Base-by-base conservation (phyloP, 2,113 vertebrate genomes). In the Phaetusa simplex region DNA sequence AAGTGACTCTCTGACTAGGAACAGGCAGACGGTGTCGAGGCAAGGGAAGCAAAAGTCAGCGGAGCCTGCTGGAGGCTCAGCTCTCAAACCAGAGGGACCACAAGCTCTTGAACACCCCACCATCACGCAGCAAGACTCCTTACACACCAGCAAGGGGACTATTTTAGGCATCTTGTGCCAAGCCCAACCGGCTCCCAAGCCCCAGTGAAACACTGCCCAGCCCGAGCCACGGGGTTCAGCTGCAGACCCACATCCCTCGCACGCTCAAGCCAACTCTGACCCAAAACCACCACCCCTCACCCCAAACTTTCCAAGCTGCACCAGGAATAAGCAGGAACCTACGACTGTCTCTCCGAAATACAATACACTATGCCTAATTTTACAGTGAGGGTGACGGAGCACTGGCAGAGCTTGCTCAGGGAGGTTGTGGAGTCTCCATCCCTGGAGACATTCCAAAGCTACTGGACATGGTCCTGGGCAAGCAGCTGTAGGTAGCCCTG, bases 81-180 rank as follows among this genome's bases (percentile, higher is more conserved):
- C 43, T 82, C 24, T 11, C 53, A 77, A 43, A 79, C 26, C 50
- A 40, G 32, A 62, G n/a, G 38, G 52, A 64, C 16, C 82, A 77
- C 10, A 43, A 43, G 67, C 49, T 81, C 69, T 22, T 17, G 6
- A 14, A 70, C n/a, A n/a, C 8, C 11, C 1, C 0, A 4, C 38
- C 72, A 27, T 10, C 32, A 59, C 1, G 3, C 49, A 71, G 61
- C 14, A 38, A 71, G 21, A 27, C 45, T 49, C 50, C 29, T 18
- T 15, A 40, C 29, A 66, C 17, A 26, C 8, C 0, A 0, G 9
- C 5, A 2, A n/a, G 23, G 38, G 21, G 53, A 45, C 13, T 1
- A 0, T 19, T 85, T 56, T 20, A 24, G 64, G 16, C 14, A 77
- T 19, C 45, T 21, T 30, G 8, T 5, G 3, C 23, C 34, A 78